Evolutionary conservation across 2,797 vertebrate genomes (phyloP).

Genomic region (Chromobotia macracanthus): DNA sequence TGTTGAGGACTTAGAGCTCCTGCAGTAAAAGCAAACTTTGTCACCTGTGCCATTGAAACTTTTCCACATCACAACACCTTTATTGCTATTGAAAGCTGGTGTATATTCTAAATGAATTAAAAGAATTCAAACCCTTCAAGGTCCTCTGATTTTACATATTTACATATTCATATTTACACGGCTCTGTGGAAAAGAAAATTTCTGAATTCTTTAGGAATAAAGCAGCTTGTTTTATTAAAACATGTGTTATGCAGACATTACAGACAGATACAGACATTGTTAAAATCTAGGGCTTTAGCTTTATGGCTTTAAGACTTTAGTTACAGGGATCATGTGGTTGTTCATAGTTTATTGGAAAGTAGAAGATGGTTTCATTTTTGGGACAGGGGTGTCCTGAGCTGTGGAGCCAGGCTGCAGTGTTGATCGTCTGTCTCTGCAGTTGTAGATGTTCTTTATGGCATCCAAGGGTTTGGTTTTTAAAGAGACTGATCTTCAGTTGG

Average conservation of each 20-base stretch:
- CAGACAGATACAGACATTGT: not conserved
- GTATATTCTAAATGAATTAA: constrained; percentile 22
- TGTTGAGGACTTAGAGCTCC: not conserved
- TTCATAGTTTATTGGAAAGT: constrained; percentile 71
- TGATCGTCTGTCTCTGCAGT: not conserved
- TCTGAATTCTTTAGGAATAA: not conserved
- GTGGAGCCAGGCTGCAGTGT: rapidly evolving
- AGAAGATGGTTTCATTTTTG: constrained; percentile 64
- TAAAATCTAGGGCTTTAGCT: not conserved
- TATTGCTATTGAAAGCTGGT: constrained; percentile 2
- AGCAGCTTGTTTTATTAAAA: not conserved
- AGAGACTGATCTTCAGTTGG: constrained; percentile 75
- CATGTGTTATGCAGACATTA: not conserved
- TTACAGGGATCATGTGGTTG: constrained; percentile 66
- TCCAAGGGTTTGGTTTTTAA: constrained; percentile 69
- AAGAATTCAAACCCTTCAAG: not conserved
- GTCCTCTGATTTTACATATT: not conserved
- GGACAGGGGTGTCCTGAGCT: constrained; percentile 68
- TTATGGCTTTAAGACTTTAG: constrained; percentile 44
- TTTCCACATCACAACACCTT: not conserved
- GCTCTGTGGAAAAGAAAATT: not conserved
- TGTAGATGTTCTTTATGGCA: constrained; percentile 52
- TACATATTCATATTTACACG: not conserved
- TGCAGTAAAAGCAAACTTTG: not conserved
- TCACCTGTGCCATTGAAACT: not conserved